Base-by-base conservation (phyloP, 2,888 invertebrate genomes). In the Phengaris arion region DNA sequence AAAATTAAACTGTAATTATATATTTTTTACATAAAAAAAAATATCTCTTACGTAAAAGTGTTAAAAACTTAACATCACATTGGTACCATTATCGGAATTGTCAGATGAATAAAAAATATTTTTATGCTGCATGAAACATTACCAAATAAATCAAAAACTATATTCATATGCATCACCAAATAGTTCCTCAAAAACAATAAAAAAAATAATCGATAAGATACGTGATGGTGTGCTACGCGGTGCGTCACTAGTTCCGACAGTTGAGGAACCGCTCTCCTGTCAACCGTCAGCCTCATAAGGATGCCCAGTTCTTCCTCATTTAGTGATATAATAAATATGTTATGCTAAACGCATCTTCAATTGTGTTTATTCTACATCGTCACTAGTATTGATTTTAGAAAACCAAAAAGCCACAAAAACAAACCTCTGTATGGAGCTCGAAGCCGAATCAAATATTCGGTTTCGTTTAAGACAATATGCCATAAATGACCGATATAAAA, bases 271-370 rank as follows among this genome's bases (percentile, higher is more conserved):
- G 52, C 22, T 54, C 72, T 52, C 54, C 72, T 52, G 52, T 54
- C 72, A 72, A 1, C 74, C 64, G 74, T 68, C 74, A 74, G 35
- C 22, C 74, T 48, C 59, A 52, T 59, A 76, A 74, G 74, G 75
- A 59, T 52, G 54, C 74, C 64, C 13, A 46, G 35, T 48, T 55
- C 74, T 51, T 73, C 76, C 51, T 54, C 6, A 54, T 55, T 73
- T 68, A 76, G 77, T 59, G 22, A 59, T 22, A 22, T 10, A 64
- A 64, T 45, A 13, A 64, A 64, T 45, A 59, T 22, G 48, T 48
- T 48, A 48, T 5, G 48, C 6, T 22, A 59, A 22, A 10, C 59
- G 9, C 59, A 59, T 59, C 22, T 59, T 10, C 59, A 59, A 59
- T 9, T 0, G 22, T 10, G 6, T 48, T 48, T 48, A 48, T 48